phyloP scores from a whole-genome alignment of 2,888 invertebrate genomes.

The Candidula unifasciata region DNA sequence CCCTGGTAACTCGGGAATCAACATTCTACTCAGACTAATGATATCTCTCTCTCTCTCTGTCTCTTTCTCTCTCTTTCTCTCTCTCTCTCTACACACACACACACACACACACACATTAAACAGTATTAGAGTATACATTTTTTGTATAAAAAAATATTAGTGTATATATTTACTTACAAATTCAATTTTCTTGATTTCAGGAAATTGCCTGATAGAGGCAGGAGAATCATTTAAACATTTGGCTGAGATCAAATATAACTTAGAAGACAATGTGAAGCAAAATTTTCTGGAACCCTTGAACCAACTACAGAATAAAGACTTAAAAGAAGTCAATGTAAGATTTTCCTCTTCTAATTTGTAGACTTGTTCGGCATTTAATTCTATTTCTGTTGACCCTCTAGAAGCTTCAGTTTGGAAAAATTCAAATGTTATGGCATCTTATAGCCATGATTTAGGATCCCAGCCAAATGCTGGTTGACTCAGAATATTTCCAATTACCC shows the following conservation, averaged over 20 bases:
- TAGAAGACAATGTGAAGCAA: constrained; percentile 99
- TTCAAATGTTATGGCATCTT: not conserved
- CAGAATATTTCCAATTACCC: not conserved
- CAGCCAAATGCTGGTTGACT: too few relatives aligned
- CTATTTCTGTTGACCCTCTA: not conserved
- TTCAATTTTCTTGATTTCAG: constrained; percentile 79
- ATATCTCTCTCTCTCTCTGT: too few relatives aligned
- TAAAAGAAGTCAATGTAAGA: constrained; percentile 98
- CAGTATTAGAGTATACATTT: too few relatives aligned
- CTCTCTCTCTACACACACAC: too few relatives aligned
- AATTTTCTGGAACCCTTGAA: constrained; percentile 99
- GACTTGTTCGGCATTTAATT: not conserved
- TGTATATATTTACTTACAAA: too few relatives aligned
- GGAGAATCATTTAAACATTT: constrained; percentile 98
- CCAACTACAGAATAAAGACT: constrained; percentile 97
- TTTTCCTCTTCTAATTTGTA: not conserved
- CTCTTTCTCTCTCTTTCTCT: too few relatives aligned
- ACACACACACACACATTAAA: too few relatives aligned
- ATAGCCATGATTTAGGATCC: not conserved
- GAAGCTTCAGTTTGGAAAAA: too few relatives aligned
- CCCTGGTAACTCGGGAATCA: too few relatives aligned
- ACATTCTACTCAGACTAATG: too few relatives aligned
- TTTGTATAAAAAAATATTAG: too few relatives aligned
- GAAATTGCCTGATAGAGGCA: constrained; percentile 92
- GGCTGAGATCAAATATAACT: constrained; percentile 98